These are phyloP conservation scores for Eugnorisma glareosa DNA, from an alignment of 2,888 invertebrate genomes.

Conservation along the genomic window DNA sequence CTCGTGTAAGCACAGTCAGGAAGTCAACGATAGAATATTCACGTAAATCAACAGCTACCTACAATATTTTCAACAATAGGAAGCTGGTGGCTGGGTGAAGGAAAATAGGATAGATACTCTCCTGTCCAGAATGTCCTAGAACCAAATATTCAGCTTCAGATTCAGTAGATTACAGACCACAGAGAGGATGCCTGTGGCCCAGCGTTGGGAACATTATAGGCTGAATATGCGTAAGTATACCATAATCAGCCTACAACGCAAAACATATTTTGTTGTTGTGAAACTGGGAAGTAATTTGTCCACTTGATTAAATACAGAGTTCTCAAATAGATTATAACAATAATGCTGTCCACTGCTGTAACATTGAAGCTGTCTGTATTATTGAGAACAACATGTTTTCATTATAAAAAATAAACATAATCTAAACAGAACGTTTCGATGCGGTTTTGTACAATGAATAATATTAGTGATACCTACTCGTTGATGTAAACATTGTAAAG, in stretches of 20 bases:
- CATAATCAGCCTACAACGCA: not conserved
- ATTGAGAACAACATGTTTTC: constrained; percentile 42
- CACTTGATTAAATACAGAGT: not conserved
- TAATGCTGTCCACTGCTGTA: no score
- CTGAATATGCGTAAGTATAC: not conserved
- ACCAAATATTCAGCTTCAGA: not conserved
- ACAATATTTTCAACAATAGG: not conserved
- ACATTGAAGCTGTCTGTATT: not conserved
- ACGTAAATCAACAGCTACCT: not conserved
- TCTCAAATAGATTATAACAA: no score
- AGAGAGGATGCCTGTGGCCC: not conserved
- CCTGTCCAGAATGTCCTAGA: not conserved
- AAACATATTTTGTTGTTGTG: not conserved
- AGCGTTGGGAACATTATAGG: not conserved
- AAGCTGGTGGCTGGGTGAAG: not conserved
- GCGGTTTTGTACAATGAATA: constrained; percentile 48
- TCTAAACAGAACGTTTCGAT: constrained; percentile 24
- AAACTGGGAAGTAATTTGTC: not conserved
- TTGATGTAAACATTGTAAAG: constrained; percentile 43
- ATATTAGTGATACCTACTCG: constrained; percentile 23
- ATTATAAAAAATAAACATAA: constrained; percentile 27
- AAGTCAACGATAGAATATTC: not conserved
- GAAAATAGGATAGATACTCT: not conserved
- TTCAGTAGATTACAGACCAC: not conserved
- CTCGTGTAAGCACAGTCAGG: constrained; percentile 4